A percentile compares a stretch with the other conserved stretches of the same genome.
These are phyloP conservation scores for Leptosomus discolor DNA, from an alignment of 2,113 vertebrate species.

Conservation along the genomic window DNA sequence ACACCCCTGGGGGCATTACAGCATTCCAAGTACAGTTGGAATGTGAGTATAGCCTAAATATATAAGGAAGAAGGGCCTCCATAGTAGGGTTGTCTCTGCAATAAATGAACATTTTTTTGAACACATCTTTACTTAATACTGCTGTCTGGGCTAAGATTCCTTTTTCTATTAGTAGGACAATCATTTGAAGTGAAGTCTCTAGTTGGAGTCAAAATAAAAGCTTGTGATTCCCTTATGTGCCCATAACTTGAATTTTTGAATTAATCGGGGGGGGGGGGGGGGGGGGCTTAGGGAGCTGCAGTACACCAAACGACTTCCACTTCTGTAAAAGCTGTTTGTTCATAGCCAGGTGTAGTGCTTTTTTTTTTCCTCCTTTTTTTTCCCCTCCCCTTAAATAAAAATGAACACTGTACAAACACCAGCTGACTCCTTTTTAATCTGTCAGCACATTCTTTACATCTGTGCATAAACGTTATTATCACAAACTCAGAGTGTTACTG, in stretches of 20 bases:
- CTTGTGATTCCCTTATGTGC: conserved; percentile 27
- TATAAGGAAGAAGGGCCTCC: background rate
- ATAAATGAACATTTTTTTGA: background rate
- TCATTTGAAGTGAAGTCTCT: conserved; percentile 17
- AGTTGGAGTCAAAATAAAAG: conserved; percentile 55
- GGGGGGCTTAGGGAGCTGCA: conserved; percentile 9
- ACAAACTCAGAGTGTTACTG: conserved; percentile 68
- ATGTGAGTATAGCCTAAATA: background rate
- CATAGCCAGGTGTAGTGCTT: conserved; percentile 53
- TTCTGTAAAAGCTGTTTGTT: conserved; percentile 55
- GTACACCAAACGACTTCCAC: conserved; percentile 32
- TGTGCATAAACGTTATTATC: conserved; percentile 75
- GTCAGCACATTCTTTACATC: conserved; percentile 79
- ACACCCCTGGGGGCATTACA: background rate
- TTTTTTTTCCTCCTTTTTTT: background rate
- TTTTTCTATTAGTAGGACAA: conserved; percentile 22
- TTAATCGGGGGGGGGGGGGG: conserved; percentile 18
- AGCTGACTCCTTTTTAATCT: conserved; percentile 69
- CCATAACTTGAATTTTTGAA: conserved; percentile 48
- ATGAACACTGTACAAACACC: conserved; percentile 46
- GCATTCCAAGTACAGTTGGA: background rate
- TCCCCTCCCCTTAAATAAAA: conserved; percentile 35
- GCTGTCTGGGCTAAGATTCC: background rate
- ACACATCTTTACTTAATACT: background rate
- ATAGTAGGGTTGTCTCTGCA: background rate